Conservation (phyloP, 2,113 vertebrate species). For the Ovis canadensis region DNA sequence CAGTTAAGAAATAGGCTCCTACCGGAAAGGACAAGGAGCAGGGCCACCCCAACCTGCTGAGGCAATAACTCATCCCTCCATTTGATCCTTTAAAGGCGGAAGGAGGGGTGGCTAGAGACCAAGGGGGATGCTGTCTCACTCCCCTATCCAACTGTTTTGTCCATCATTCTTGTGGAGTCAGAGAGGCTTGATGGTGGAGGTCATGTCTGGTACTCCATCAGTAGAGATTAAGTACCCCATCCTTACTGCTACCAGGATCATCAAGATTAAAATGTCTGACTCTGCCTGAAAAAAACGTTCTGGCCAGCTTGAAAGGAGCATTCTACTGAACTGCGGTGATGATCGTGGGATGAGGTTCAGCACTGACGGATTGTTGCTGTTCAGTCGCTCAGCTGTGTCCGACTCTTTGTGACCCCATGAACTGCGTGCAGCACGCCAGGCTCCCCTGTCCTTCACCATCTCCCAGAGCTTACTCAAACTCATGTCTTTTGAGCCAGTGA, state of each 20-base stretch:
- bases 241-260: neutral
- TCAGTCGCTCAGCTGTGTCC: neutral
- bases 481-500: neutral
- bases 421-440: neutral
- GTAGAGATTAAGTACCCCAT: neutral
- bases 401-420: neutral
- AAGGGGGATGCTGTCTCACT: neutral
- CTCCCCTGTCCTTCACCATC: neutral
- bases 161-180: neutral
- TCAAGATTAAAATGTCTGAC: neutral
- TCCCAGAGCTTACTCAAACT: neutral
- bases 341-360: neutral
- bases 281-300: neutral
- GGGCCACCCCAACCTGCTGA: neutral
- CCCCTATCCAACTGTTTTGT: neutral
- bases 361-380: neutral
- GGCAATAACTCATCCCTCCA: neutral
- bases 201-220: neutral
- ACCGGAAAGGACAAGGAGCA: neutral
- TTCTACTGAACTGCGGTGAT: conserved; percentile 1
- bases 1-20: neutral
- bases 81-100: neutral
- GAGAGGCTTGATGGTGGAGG: neutral
- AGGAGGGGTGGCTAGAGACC: neutral
- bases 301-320: neutral